Evolutionary conservation across 2,797 vertebrate genomes (phyloP).

Genomic region (Sebastes taczanowskii): DNA sequence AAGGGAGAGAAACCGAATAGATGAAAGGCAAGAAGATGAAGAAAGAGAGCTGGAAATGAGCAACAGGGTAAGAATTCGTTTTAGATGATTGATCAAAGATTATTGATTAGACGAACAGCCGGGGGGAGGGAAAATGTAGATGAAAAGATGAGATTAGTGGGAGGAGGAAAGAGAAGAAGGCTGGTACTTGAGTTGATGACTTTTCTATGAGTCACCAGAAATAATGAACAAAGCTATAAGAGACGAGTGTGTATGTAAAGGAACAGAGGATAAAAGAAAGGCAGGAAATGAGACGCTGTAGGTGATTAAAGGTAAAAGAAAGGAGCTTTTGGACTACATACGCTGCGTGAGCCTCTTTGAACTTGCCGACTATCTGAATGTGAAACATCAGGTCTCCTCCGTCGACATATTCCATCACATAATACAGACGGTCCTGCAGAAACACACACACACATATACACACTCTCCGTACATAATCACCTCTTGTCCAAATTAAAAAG

Average conservation of each 20-base stretch:
- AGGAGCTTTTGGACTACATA: slow-evolving; percentile 75
- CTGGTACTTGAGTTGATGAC: slow-evolving; percentile 35
- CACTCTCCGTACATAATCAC: slow-evolving; percentile 29
- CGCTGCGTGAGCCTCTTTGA: slow-evolving; percentile 94
- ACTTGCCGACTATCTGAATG: slow-evolving; percentile 94
- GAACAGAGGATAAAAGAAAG: slow-evolving; percentile 33
- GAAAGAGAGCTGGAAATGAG: slow-evolving; percentile 53
- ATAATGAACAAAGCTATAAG: slow-evolving; percentile 55
- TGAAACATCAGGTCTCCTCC: slow-evolving; percentile 96
- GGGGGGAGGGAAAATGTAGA: slow-evolving; percentile 26
- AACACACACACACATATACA: slow-evolving; percentile 4
- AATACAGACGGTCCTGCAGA: slow-evolving; percentile 84
- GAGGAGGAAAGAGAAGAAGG: slow-evolving; percentile 32
- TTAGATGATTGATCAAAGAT: slow-evolving; percentile 73
- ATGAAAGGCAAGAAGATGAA: slow-evolving; percentile 62
- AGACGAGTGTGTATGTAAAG: slow-evolving; percentile 31
- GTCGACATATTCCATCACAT: slow-evolving; percentile 95
- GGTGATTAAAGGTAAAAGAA: slow-evolving; percentile 52
- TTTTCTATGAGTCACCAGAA: slow-evolving; percentile 50
- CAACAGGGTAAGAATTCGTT: slow-evolving; percentile 46
- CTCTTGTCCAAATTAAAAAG: slow-evolving; percentile 68
- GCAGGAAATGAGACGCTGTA: slow-evolving; percentile 46
- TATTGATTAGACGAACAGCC: slow-evolving; percentile 68
- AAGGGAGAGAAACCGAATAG: slow-evolving; percentile 65
- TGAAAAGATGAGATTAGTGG: slow-evolving; percentile 52